Evolutionary conservation across 2,797 vertebrate genomes (phyloP).

Genomic region (Mormyrus proboscirostris): DNA sequence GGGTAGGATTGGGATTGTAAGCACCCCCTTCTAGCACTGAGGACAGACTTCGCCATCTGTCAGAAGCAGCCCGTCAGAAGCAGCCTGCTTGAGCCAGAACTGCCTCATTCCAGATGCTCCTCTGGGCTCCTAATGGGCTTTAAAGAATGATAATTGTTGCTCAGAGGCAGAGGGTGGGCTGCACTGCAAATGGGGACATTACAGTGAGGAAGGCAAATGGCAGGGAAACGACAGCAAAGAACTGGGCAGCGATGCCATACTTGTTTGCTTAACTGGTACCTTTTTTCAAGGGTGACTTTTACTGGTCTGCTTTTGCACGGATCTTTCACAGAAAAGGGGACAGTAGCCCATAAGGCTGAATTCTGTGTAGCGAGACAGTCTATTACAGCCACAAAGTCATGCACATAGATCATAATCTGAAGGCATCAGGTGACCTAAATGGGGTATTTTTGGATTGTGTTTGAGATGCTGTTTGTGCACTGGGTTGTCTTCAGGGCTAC

Average conservation of each 20-base stretch:
- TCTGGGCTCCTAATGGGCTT: slow-evolving; percentile 15
- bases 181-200: neutral
- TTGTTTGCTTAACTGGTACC: neutral
- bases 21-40: neutral
- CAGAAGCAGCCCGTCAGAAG: slow-evolving; percentile 11
- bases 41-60: slow-evolving; percentile 20
- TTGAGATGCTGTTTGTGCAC: neutral
- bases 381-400: neutral
- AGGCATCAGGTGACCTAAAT: neutral
- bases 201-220: neutral
- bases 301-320: neutral
- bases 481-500: neutral
- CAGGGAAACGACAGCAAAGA: slow-evolving; percentile 8
- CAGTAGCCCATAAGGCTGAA: neutral
- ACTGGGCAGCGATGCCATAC: neutral
- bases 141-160: slow-evolving; percentile 20
- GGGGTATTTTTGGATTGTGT: neutral
- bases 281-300: neutral
- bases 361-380: neutral
- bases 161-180: neutral
- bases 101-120: slow-evolving; percentile 1
- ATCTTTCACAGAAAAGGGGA: neutral
- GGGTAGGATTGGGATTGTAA: neutral
- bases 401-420: neutral
- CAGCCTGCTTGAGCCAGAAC: neutral